Evolutionary conservation across 2,113 vertebrate species (phyloP).

Genomic region (Micronycteris hirsuta): DNA sequence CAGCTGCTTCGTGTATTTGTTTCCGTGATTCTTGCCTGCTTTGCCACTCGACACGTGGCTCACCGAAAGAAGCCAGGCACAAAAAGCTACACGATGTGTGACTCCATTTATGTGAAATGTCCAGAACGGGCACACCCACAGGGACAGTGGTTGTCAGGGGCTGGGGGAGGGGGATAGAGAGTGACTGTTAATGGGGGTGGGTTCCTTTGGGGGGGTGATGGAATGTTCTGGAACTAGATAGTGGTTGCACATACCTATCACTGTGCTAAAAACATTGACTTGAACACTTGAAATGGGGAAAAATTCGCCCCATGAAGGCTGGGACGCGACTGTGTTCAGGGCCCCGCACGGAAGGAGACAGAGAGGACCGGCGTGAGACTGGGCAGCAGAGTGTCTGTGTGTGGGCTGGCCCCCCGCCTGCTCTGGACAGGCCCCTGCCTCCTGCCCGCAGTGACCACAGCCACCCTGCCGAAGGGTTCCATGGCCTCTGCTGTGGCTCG

Average conservation of each 20-base stretch:
- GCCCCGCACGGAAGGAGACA: background rate
- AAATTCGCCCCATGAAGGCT: fast-evolving
- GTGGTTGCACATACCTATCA: too few species aligned
- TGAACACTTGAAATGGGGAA: background rate
- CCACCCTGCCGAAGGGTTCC: background rate
- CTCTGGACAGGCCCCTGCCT: background rate
- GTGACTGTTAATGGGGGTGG: too few species aligned
- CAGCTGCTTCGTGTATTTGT: fast-evolving
- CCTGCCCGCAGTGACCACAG: background rate
- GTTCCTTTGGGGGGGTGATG: too few species aligned
- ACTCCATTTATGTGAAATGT: background rate
- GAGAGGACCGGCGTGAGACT: fast-evolving
- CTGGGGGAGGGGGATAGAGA: too few species aligned
- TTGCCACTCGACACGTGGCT: fast-evolving
- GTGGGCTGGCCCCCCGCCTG: background rate
- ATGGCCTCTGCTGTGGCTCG: fast-evolving
- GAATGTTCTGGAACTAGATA: too few species aligned
- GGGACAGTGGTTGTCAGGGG: too few species aligned
- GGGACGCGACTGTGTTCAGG: fast-evolving
- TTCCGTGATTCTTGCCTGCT: background rate
- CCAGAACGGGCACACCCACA: too few species aligned
- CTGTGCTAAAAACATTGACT: too few species aligned
- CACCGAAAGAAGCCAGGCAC: background rate
- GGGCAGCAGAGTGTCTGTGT: background rate
- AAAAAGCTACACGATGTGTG: fast-evolving